Base-by-base conservation (phyloP, 2,888 invertebrate genomes). In the Cylindroiulus punctatus region DNA sequence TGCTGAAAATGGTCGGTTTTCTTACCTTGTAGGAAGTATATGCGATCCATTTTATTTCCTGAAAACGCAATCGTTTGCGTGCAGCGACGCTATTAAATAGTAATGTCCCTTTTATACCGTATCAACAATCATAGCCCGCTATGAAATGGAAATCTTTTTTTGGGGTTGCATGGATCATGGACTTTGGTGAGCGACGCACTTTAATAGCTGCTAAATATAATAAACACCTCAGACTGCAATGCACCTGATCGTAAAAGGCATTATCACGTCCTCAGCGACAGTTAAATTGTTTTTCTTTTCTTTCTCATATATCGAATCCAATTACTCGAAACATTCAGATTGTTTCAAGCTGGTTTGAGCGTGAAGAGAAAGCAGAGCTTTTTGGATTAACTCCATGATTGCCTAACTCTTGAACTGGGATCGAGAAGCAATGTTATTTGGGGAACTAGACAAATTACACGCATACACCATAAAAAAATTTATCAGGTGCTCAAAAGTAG, bases 21-120 rank as follows among this genome's bases (percentile, higher is more conserved):
- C n/a, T 52, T 52, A 52, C 52, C 52, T 52, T 52, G n/a, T 52
- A 52, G 52, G n/a, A 52, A 52, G 52, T 52, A 52, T 52, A 52
- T n/a, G n/a, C 52, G 52, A 52, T 52, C 19, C n/a, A 52, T 52
- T 52, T 52, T 52, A 52, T 52, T 52, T 52, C 52, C 52, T 52
- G n/a, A n/a, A 19, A 52, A 52, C n/a, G 52, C 52, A n/a, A 52
- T n/a, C 52, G 52, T 52, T 52, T 14, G 52, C 52, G 52, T 52
- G 52, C 52, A n/a, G 52, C 52, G 5, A 5, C n/a, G n/a, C 52
- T 52, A 52, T 52, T 52, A 52, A 52, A n/a, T 52, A 7, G 52
- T 14, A 2, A 52, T 7, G 19, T 52, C 14, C 52, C n/a, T 52
- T 52, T 52, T 52, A 52, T 52, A n/a, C 3, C n/a, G n/a, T 52